Base-by-base conservation (phyloP, 1,140 invertebrate genomes). In the Nomia melanderi region DNA sequence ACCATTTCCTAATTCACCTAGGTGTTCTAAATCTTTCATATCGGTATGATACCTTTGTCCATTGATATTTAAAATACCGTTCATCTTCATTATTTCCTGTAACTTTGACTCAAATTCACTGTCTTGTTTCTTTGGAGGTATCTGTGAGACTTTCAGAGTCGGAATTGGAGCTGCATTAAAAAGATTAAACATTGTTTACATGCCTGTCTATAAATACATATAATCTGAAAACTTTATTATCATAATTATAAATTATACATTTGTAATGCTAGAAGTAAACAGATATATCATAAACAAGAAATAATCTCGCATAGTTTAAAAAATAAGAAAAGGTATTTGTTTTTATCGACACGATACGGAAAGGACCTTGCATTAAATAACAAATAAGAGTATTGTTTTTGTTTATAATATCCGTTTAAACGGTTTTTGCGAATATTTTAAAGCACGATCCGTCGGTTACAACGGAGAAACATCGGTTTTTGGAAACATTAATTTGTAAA, bases 1-100 rank as follows among this genome's bases (percentile, higher is more conserved):
- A 6, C 98, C 98, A 91, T 97, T 97, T 72, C 98, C 98, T 57
- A 99, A 93, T 90, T 99, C 98, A 11, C 97, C 97, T 44, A 98
- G 91, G 85, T 97, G 95, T 86, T 97, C 95, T 86, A 99, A 93
- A 87, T 99, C 97, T 84, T 96, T 95, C 85, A 98, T 96, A 78
- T 96, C 95, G n/a, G 96, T 97, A 39, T 95, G 94, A 93, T 97
- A 97, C 87, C 95, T 94, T 84, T 95, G 91, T 0, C 96, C 96
- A 87, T 97, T 94, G 70, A 98, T 96, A 78, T 94, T 97, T 44
- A 98, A 90, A 78, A 97, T 96, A 60, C 97, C 97, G 88, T 96
- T 97, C 91, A 96, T 95, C 91, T 96, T 94, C 93, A 94, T 95
- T 27, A 97, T 96, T 88, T 97, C 96, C 79, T 95, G 94, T 85